Conservation (phyloP, 2,113 vertebrate species). For the Nycticorax nycticorax region DNA sequence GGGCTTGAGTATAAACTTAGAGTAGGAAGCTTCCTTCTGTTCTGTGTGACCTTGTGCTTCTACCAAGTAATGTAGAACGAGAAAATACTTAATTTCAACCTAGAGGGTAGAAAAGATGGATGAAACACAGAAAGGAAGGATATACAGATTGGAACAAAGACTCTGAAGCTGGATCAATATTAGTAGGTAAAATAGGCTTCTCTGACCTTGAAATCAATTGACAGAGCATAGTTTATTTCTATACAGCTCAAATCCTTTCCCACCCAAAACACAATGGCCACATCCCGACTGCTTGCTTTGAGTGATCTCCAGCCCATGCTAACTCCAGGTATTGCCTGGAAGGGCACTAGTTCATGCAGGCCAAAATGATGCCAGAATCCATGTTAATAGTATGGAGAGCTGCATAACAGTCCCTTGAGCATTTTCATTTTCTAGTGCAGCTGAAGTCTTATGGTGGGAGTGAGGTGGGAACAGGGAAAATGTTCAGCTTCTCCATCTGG, state of each 20-base stretch:
- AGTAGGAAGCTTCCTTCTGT: background rate
- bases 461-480: background rate
- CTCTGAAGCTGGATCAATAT: background rate
- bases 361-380: background rate
- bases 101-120: background rate
- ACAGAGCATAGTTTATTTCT: background rate
- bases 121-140: background rate
- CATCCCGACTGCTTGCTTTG: background rate
- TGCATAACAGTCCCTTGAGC: background rate
- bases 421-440: background rate
- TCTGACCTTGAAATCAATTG: background rate
- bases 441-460: background rate
- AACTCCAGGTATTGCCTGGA: background rate
- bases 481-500: background rate
- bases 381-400: background rate
- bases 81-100: background rate
- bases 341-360: background rate
- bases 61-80: background rate
- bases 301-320: background rate
- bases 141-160: background rate
- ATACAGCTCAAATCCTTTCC: background rate
- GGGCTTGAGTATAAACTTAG: background rate
- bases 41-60: background rate
- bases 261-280: background rate
- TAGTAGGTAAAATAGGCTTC: background rate